Evolutionary conservation across 1,140 invertebrate genomes (phyloP).

Genomic region (Phymastichus coffea): DNA sequence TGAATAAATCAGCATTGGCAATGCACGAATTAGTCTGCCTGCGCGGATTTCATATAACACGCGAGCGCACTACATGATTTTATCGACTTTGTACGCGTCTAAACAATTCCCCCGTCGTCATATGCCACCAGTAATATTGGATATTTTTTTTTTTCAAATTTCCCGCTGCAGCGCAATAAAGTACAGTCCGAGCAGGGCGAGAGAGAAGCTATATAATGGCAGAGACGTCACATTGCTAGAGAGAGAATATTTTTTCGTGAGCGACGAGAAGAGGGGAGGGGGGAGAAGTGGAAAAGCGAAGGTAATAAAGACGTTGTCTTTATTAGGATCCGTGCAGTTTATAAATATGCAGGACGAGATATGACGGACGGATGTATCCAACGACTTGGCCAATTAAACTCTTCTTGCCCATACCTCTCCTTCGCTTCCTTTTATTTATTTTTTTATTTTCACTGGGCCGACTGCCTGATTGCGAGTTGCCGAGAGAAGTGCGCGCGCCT

Average conservation of each 20-base stretch:
- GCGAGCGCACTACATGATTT: slow-evolving; percentile 37
- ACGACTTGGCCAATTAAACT: not conserved
- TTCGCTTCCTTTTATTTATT: too few species aligned
- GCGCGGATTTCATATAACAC: slow-evolving; percentile 39
- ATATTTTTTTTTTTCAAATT: not conserved
- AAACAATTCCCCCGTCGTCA: not conserved
- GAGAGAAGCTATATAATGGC: not conserved
- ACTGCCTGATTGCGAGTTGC: too few species aligned
- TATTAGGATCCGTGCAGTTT: slow-evolving; percentile 11
- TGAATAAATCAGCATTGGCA: slow-evolving; percentile 11
- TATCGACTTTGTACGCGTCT: slow-evolving; percentile 38
- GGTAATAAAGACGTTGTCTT: slow-evolving; percentile 12
- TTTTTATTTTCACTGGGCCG: too few species aligned
- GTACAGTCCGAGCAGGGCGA: not conserved
- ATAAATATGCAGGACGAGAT: slow-evolving; percentile 12
- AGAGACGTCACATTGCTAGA: not conserved
- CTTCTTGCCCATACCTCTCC: too few species aligned
- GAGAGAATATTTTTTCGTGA: too few species aligned
- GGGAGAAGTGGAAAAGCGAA: not conserved
- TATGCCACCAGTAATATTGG: not conserved
- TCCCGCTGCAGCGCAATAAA: not conserved
- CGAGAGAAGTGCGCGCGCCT: too few species aligned
- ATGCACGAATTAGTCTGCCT: too few species aligned
- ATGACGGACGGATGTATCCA: too few species aligned
- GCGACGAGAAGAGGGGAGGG: not conserved